Evolutionary conservation across 2,888 invertebrate genomes (phyloP), one percentile per base, ranked within the genome.

Genomic region (Catocala nupta): DNA sequence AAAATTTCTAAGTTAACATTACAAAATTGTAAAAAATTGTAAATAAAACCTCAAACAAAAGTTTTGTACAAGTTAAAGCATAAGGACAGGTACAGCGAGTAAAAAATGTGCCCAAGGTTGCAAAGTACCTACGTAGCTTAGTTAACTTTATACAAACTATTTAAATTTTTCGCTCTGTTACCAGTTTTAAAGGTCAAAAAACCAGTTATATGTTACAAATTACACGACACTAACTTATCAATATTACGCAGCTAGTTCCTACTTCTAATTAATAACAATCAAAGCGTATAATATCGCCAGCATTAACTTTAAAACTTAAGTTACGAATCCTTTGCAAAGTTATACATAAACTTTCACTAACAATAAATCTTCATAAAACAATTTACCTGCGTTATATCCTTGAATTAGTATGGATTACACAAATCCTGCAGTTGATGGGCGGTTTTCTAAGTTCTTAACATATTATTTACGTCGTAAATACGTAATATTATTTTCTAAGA

Each of bases 271-370:
- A 60, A 6, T n/a, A 47, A 44, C 42, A 47, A 63, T 51, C 56
- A 56, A 12, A 6, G 0, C 9, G 6, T 39, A 39, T 11, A n/a
- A 63, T 16, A 53, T 45, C 47, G 33, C 42, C 42, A 0, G n/a
- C 10, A 59, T 71, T 77, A 39, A 53, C 65, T 68, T 72, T 53
- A 70, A 77, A 71, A 62, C 34, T 47, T 42, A 64, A 56, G 45
- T 65, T 51, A 33, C 10, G 11, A 47, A 50, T 51, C 50, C 16
- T 66, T 64, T 47, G 39, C 12, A 1, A 65, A 59, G 47, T 47
- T 55, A 50, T 25, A 53, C 52, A 48, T 45, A 52, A 81, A 92
- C 92, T 92, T 92, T 92, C 92, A 90, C 92, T 82, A 77, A 0
- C n/a, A 13, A 72, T 73, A 81, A 72, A 67, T 70, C 12, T 54